These are phyloP conservation scores for Carcina quercana DNA, from an alignment of 2,888 invertebrate genomes.

Conservation along the genomic window DNA sequence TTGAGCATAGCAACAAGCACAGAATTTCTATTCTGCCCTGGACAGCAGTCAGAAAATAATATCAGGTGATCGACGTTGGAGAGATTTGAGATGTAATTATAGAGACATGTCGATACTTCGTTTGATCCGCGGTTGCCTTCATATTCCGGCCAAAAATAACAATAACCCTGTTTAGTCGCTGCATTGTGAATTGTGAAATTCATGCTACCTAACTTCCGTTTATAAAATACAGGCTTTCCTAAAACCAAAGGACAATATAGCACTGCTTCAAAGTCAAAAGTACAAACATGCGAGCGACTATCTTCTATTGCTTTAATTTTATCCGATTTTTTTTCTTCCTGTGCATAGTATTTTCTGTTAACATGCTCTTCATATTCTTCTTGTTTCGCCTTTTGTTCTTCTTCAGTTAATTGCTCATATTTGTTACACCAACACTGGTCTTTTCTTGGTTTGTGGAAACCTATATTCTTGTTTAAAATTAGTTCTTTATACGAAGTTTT, in stretches of 20 bases:
- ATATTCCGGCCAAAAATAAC: slow-evolving; percentile 17
- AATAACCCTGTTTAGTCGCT: slow-evolving; percentile 15
- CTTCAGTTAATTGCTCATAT: slow-evolving; percentile 13
- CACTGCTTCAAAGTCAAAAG: slow-evolving; percentile 17
- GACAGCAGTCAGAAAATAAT: slow-evolving; percentile 12
- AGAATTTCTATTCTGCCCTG: slow-evolving; percentile 11
- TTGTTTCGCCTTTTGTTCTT: slow-evolving; percentile 15
- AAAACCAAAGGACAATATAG: slow-evolving; percentile 16
- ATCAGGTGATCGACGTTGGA: slow-evolving; percentile 9
- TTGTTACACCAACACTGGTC: slow-evolving; percentile 14
- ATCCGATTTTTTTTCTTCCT: slow-evolving; percentile 13
- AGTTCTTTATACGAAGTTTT: slow-evolving; percentile 11
- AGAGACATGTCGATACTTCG: slow-evolving; percentile 6
- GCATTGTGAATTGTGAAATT: slow-evolving; percentile 18
- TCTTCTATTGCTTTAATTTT: slow-evolving; percentile 12
- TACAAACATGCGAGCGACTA: slow-evolving; percentile 13
- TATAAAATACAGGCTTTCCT: slow-evolving; percentile 14
- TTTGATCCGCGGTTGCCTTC: slow-evolving; percentile 14
- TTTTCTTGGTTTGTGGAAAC: slow-evolving; percentile 13
- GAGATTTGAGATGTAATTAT: slow-evolving; percentile 1
- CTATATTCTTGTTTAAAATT: slow-evolving; percentile 12
- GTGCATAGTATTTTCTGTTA: slow-evolving; percentile 9
- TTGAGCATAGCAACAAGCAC: slow-evolving; percentile 9
- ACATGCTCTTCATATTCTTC: slow-evolving; percentile 14
- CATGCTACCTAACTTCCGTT: slow-evolving; percentile 16